These are phyloP conservation scores for Malurus splendens DNA, from an alignment of 2,797 vertebrate genomes.

Conservation along the genomic window DNA sequence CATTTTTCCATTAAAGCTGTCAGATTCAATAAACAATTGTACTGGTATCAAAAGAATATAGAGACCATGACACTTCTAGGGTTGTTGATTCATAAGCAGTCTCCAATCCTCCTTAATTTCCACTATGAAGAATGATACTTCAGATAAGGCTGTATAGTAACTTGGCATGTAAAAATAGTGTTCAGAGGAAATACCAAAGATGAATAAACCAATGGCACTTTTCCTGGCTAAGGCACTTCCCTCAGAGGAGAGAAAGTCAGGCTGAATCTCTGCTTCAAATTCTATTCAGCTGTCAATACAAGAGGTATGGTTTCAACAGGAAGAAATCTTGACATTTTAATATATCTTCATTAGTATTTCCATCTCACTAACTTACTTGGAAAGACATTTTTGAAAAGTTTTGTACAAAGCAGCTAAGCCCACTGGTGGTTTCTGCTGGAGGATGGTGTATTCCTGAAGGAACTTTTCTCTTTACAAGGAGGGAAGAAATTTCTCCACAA, in stretches of 20 bases:
- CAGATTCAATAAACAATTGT: neutral
- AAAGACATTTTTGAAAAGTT: neutral
- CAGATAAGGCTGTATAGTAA: neutral
- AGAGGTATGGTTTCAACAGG: neutral
- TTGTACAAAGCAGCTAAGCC: neutral
- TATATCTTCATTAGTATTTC: neutral
- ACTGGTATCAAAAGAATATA: neutral
- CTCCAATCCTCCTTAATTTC: neutral
- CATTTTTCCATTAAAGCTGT: neutral
- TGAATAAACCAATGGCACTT: neutral
- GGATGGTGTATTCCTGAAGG: neutral
- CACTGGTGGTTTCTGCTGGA: neutral
- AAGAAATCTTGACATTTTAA: neutral
- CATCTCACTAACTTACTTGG: neutral
- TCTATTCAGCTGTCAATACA: neutral
- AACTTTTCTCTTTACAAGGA: neutral
- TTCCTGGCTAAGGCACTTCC: neutral
- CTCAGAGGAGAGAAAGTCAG: neutral
- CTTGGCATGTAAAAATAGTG: neutral
- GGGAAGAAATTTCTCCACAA: neutral
- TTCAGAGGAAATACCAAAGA: neutral
- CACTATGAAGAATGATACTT: neutral
- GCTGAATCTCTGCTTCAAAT: neutral
- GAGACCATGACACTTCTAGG: neutral
- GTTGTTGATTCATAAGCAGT: neutral